Base-by-base conservation (phyloP, 2,888 invertebrate species). In the Sphaerophoria taeniata region DNA sequence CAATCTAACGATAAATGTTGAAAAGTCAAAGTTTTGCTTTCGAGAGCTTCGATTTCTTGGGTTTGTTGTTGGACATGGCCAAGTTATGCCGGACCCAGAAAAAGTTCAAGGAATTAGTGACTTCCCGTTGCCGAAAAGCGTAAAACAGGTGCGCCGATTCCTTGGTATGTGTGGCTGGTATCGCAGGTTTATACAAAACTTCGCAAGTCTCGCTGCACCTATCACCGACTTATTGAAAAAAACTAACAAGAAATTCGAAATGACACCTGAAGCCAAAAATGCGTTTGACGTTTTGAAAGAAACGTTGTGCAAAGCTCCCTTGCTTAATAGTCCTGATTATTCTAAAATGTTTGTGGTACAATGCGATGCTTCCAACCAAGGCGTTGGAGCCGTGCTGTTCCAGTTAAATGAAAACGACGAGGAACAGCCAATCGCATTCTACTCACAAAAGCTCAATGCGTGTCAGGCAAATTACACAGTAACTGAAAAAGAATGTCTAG, bases 61-160 rank as follows among this genome's bases (percentile, higher is more conserved):
- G 0, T 58, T 78, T 39, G 63, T 87, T 3, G 70, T 84, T 4
- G 81, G 85, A 11, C 34, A 78, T 3, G 78, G 81, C 0, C 70
- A 61, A 0, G 34, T 85, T 3, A 24, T 39, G 3, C 77, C 63
- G 3, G 87, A 85, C 56, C 77, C 84, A 0, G 81, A 39, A 3
- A 85, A 85, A 9, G 56, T 75, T 0, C 53, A 53, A 0, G 74
- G 71, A 0, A 79, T 87, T 0, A 53, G 39, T 6, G 36, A 82
- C 12, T 87, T 70, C 72, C 73, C 75, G 1, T n/a, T 39, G 7
- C 80, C 77, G 5, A 70, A 45, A 1, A 49, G 33, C 14, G 12
- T 56, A 0, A 88, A 79, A 55, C 89, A 90, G 88, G 31, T 87
- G 0, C 51, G 87, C 3, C 45, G 86, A 51, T 87, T 88, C 60